Evolutionary conservation across 2,888 invertebrate genomes (phyloP), one percentile per base, ranked within the genome.

Genomic region (Ypsolopha scabrella): DNA sequence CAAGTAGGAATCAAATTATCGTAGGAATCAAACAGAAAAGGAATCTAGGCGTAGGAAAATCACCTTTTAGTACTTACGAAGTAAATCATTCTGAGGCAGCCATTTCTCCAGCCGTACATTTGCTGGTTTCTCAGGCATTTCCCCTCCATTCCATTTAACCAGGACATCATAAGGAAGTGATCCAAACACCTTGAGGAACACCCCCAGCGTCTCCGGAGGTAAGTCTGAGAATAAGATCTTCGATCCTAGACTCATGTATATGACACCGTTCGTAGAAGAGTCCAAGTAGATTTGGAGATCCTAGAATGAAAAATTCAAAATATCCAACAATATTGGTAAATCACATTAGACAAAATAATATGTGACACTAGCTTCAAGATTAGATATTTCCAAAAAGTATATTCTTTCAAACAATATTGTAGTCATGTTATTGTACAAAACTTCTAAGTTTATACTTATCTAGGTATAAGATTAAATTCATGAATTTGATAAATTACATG

Each of bases 1-100:
- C n/a, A n/a, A n/a, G n/a, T n/a, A n/a, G n/a, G n/a, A n/a, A n/a
- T n/a, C n/a, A n/a, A n/a, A n/a, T n/a, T n/a, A n/a, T n/a, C n/a
- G n/a, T n/a, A n/a, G n/a, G n/a, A n/a, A n/a, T n/a, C n/a, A n/a
- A n/a, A n/a, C n/a, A n/a, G n/a, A n/a, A n/a, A n/a, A 33, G 6
- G 10, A 11, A 6, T 24, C 24, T 4, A 24, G 24, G 4, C 24
- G 24, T 24, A 4, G 24, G 4, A 24, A 24, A 24, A 24, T 24
- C 24, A 24, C 24, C 24, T 24, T 4, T 24, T 3, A 3, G 33
- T 8, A 36, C 51, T 51, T 45, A 51, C 51, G 51, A 10, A 51
- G 45, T 13, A 51, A 37, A n/a, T 51, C 45, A 38, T 51, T 51
- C n/a, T 51, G 51, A 7, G 51, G 51, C 45, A 51, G 45, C 51